Percentiles rank a stretch among this genome's conserved stretches.
These are phyloP conservation scores for Steatornis caripensis DNA, from an alignment of 2,113 vertebrate genomes.

Conservation along the genomic window DNA sequence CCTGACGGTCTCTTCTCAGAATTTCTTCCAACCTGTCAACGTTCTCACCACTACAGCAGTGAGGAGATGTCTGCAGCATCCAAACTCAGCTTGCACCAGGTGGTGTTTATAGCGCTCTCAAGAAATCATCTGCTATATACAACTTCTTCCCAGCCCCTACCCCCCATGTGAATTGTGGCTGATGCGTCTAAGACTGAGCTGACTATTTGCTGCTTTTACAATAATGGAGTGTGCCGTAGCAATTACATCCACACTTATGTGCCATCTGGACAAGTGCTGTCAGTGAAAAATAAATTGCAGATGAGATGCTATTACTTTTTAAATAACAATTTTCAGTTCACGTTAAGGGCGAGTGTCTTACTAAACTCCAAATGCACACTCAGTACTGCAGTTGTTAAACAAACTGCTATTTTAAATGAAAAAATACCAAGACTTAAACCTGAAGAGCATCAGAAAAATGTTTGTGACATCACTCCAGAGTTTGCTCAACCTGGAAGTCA, in stretches of 20 bases:
- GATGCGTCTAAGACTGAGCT: background rate
- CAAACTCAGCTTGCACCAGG: background rate
- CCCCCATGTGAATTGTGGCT: background rate
- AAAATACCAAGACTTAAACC: background rate
- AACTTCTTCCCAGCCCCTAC: background rate
- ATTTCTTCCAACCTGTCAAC: background rate
- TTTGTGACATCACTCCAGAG: background rate
- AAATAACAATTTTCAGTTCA: background rate
- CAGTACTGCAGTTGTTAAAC: background rate
- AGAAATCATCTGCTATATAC: background rate
- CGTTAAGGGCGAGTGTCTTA: background rate
- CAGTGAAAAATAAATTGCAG: slow-evolving; percentile 2
- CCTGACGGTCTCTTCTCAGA: background rate
- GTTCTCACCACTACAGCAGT: background rate
- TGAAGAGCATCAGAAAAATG: background rate
- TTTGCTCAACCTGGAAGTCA: background rate
- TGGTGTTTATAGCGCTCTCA: background rate
- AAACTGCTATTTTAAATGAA: background rate
- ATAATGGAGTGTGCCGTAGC: background rate
- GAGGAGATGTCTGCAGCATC: background rate
- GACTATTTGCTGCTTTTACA: background rate
- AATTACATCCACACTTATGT: background rate
- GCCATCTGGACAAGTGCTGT: background rate
- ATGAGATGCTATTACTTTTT: background rate
- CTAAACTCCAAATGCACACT: background rate